Evolutionary conservation across 2,797 vertebrate species (phyloP), one percentile per base, ranked within the genome.

Genomic region (Halcyon smyrnensis): DNA sequence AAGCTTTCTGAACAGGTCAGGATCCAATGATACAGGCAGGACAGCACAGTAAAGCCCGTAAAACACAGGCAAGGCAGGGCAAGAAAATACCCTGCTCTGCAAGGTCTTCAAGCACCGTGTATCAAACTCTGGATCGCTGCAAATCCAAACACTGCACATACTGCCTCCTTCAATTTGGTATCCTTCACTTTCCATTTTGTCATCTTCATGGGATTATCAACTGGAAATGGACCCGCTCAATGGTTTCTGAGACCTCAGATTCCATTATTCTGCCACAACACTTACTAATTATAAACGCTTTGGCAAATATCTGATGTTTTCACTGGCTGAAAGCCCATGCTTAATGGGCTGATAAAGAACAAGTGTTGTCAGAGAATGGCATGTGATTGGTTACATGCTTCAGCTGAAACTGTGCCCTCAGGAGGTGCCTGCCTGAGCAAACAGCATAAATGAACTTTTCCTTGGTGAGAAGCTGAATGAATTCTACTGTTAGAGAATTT

Each of bases 291-390:
- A 91, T 84, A 95, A 94, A 81, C 36, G 23, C 89, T 80, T 93
- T 90, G 89, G 90, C 85, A 94, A 91, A 87, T 87, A 80, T 15
- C 45, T 84, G 79, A 79, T 77, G 75, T 84, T 94, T 93, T 81
- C 76, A 56, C 74, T 97, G 96, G 96, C 96, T 84, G 71, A 54
- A 89, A 69, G 95, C 96, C 96, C 82, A 37, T 23, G 20, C 41
- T 94, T 97, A 97, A 96, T 94, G 93, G 93, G 64, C 67, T 60
- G 76, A 89, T 90, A 93, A 89, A 95, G 82, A 85, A 91, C 48
- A 90, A 79, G 32, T 25, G 68, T 83, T 89, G 92, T 71, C 91
- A 94, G 84, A 79, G 67, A 80, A 63, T 15, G 39, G 74, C 51
- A 87, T 15, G 36, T 57, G 83, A 86, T 60, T 79, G 90, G 86